These are phyloP conservation scores for Rousettus madagascariensis DNA, from an alignment of 2,797 vertebrate genomes.

Conservation along the genomic window DNA sequence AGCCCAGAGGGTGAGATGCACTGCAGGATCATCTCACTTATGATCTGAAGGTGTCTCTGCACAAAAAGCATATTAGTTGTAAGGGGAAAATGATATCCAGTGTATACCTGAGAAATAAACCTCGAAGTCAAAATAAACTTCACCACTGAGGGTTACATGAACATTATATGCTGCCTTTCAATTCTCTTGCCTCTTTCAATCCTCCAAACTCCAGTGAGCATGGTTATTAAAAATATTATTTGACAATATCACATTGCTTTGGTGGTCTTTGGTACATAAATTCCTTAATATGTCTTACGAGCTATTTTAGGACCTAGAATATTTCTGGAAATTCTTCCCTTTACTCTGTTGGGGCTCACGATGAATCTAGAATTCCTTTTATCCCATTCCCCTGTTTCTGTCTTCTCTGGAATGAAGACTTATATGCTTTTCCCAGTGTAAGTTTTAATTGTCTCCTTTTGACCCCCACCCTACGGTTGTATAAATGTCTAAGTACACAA, in stretches of 20 bases:
- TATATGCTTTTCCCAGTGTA: not conserved
- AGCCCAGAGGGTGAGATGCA: not conserved
- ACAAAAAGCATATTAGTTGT: not conserved
- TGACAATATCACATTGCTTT: not conserved
- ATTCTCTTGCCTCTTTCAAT: not conserved
- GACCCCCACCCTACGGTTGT: not conserved
- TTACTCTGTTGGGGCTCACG: not conserved
- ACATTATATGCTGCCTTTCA: not conserved
- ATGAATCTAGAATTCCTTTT: not conserved
- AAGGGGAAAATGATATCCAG: not conserved
- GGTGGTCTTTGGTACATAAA: not conserved
- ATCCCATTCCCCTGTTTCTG: not conserved
- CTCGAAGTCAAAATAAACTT: not conserved
- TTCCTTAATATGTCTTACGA: not conserved
- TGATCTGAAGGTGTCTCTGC: not conserved
- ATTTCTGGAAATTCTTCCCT: not conserved
- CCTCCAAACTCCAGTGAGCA: not conserved
- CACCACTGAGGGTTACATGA: not conserved
- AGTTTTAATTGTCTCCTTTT: not conserved
- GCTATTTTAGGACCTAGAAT: not conserved
- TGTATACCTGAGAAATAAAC: not conserved
- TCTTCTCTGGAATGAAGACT: not conserved
- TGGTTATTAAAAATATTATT: not conserved
- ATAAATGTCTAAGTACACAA: not conserved
- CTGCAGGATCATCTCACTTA: not conserved